Percentiles rank a stretch among this genome's conserved stretches.
phyloP scores from a whole-genome alignment of 2,113 vertebrate genomes.

The Petaurus breviceps region DNA sequence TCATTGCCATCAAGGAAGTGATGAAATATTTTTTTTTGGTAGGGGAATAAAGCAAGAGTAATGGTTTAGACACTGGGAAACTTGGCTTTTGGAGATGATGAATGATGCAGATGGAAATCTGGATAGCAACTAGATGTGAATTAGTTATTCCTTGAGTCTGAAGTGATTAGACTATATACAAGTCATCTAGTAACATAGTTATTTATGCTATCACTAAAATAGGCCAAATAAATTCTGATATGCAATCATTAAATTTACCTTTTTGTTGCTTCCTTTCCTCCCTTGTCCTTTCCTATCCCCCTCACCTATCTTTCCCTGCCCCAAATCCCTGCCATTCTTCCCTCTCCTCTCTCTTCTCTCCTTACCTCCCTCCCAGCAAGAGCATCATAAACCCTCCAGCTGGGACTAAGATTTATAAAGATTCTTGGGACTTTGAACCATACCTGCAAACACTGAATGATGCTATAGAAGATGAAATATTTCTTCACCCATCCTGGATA shows the following conservation, averaged over 20 bases:
- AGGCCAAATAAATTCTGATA: not conserved
- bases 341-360: not conserved
- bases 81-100: not conserved
- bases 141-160: not conserved
- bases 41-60: not conserved
- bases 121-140: not conserved
- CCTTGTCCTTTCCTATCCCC: not conserved
- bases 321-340: constrained; percentile 52
- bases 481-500: constrained; percentile 84
- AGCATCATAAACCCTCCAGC: constrained; percentile 81
- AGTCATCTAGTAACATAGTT: not conserved
- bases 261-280: not conserved
- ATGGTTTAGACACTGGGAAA: not conserved
- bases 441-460: constrained; percentile 82
- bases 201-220: not conserved
- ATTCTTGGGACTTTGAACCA: constrained; percentile 85
- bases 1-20: not conserved
- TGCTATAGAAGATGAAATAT: constrained; percentile 83
- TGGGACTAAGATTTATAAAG: constrained; percentile 84
- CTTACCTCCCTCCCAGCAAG: constrained; percentile 71
- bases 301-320: constrained; percentile 20
- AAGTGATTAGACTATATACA: not conserved
- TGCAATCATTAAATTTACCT: not conserved
- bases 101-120: not conserved
- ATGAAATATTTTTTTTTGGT: not conserved